phyloP scores from a whole-genome alignment of 2,113 vertebrate genomes.

The Prunella fulvescens region DNA sequence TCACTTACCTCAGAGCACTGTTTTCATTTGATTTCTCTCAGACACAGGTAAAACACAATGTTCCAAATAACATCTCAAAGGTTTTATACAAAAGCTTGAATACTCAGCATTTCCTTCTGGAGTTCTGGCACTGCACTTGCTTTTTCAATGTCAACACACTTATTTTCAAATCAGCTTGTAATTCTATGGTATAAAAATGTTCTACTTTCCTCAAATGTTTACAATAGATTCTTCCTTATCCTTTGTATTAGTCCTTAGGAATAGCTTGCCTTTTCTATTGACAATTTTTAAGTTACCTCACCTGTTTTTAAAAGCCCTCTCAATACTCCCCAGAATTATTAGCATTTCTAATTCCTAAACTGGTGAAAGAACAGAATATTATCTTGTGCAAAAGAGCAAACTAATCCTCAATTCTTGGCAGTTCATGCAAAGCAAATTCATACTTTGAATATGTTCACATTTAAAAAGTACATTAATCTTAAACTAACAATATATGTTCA shows the following conservation, averaged over 20 bases:
- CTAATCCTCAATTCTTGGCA: background rate
- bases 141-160: background rate
- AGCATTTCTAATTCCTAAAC: background rate
- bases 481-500: background rate
- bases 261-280: background rate
- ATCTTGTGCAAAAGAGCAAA: background rate
- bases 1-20: background rate
- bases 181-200: background rate
- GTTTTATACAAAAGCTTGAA: background rate
- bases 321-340: background rate
- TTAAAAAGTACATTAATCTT: background rate
- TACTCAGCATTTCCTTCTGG: background rate
- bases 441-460: background rate
- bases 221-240: background rate
- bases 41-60: background rate
- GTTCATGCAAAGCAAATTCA: background rate
- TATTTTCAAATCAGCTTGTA: background rate
- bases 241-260: background rate
- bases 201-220: background rate
- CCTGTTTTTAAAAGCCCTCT: background rate
- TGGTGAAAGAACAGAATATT: background rate
- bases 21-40: background rate
- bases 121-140: background rate
- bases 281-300: background rate
- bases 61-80: background rate